Evolutionary conservation across 2,888 invertebrate species (phyloP).

Genomic region (Tenthredo amoena): DNA sequence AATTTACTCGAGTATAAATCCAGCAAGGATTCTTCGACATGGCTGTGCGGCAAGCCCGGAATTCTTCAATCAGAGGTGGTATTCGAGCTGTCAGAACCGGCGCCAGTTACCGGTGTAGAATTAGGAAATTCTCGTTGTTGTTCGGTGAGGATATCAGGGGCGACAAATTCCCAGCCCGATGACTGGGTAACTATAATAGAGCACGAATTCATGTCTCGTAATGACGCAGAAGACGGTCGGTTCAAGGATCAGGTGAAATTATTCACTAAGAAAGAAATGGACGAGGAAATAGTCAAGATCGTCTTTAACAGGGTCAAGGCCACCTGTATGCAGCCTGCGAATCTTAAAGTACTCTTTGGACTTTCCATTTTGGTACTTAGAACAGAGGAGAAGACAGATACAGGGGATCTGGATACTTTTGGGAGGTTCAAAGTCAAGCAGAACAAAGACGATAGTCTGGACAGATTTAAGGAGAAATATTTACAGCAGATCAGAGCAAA

Average conservation of each 20-base stretch:
- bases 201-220: constrained; percentile 72
- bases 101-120: constrained; percentile 72
- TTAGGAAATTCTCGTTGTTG: constrained; percentile 74
- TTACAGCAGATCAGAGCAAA: constrained; percentile 60
- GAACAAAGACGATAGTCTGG: constrained; percentile 56
- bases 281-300: constrained; percentile 68
- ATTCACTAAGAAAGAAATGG: constrained; percentile 73
- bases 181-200: constrained; percentile 72
- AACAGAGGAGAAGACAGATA: constrained; percentile 70
- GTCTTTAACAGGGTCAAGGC: constrained; percentile 74
- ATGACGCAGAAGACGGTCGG: constrained; percentile 71
- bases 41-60: constrained; percentile 73
- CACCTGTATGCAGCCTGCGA: constrained; percentile 75
- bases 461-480: constrained; percentile 69
- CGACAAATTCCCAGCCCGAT: constrained; percentile 71
- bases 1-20: constrained; percentile 70
- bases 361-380: constrained; percentile 68
- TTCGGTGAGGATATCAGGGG: constrained; percentile 72
- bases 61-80: constrained; percentile 70
- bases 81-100: constrained; percentile 69
- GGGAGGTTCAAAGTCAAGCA: constrained; percentile 72
- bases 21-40: constrained; percentile 61
- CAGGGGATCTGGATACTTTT: constrained; percentile 69
- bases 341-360: constrained; percentile 72
- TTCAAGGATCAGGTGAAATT: constrained; percentile 74